phyloP scores from a whole-genome alignment of 2,888 invertebrate species.

The Dione juno region DNA sequence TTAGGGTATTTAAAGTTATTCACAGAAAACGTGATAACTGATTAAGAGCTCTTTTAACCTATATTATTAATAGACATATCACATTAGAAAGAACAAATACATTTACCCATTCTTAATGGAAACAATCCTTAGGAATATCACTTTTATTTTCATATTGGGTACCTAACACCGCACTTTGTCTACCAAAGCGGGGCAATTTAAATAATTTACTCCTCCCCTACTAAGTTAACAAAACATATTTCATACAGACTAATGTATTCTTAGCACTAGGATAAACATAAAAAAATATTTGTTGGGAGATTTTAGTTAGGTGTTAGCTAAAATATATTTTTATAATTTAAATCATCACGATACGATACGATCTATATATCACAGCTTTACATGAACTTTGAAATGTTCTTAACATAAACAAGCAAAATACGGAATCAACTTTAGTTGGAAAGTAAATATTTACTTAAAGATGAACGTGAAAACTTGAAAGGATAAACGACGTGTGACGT shows the following conservation, averaged over 20 bases:
- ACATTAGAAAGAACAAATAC: too few species aligned
- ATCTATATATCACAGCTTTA: conserved; percentile 1
- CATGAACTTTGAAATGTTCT: neutral
- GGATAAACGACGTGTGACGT: neutral
- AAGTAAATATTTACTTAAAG: conserved; percentile 13
- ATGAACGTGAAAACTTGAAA: neutral
- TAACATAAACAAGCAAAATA: conserved; percentile 12
- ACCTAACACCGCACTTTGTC: too few species aligned
- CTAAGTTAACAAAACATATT: too few species aligned
- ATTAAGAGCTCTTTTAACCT: neutral
- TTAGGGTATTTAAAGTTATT: neutral
- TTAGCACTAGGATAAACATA: neutral
- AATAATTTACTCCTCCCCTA: too few species aligned
- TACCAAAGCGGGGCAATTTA: too few species aligned
- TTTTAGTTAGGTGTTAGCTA: neutral
- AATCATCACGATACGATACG: neutral
- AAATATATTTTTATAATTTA: conserved; percentile 11
- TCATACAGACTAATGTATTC: neutral
- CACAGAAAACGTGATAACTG: neutral
- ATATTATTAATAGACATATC: too few species aligned
- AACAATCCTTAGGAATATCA: too few species aligned
- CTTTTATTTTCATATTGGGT: too few species aligned
- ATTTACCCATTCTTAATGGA: too few species aligned
- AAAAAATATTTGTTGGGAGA: neutral
- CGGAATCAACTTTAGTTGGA: neutral